Conservation (phyloP, 2,113 vertebrate genomes). For the Hydrolagus affinis region DNA sequence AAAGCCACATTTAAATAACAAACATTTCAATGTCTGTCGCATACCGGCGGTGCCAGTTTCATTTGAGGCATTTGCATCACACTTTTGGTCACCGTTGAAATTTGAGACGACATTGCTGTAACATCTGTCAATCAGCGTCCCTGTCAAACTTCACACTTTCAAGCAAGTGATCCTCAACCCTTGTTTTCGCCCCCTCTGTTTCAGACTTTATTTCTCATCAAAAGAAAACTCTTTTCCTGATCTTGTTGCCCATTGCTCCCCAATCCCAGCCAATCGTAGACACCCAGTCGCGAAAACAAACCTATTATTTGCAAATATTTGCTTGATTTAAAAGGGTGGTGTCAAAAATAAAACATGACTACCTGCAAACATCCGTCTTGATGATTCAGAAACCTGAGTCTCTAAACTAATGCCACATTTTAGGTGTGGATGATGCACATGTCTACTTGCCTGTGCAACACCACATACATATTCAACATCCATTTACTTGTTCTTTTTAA, state of each 20-base stretch:
- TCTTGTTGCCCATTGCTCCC: too few relatives aligned
- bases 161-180: too few relatives aligned
- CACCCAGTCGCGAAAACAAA: neutral
- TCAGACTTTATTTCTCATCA: too few relatives aligned
- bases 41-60: conserved; percentile 9
- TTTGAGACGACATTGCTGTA: neutral
- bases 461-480: conserved; percentile 3
- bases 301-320: neutral
- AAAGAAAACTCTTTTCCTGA: too few relatives aligned
- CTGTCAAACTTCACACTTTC: too few relatives aligned
- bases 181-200: too few relatives aligned
- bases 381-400: neutral
- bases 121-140: conserved; percentile 16
- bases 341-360: neutral
- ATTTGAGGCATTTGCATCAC: conserved; percentile 9
- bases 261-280: too few relatives aligned
- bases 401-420: conserved; percentile 1
- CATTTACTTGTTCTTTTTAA: conserved; percentile 5
- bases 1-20: conserved; percentile 20
- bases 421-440: neutral
- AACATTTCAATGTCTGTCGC: conserved; percentile 24
- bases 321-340: neutral
- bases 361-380: too few relatives aligned
- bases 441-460: neutral
- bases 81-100: conserved; percentile 1